Evolutionary conservation across 2,113 vertebrate species (phyloP).

Genomic region (Sclerurus mexicanus): DNA sequence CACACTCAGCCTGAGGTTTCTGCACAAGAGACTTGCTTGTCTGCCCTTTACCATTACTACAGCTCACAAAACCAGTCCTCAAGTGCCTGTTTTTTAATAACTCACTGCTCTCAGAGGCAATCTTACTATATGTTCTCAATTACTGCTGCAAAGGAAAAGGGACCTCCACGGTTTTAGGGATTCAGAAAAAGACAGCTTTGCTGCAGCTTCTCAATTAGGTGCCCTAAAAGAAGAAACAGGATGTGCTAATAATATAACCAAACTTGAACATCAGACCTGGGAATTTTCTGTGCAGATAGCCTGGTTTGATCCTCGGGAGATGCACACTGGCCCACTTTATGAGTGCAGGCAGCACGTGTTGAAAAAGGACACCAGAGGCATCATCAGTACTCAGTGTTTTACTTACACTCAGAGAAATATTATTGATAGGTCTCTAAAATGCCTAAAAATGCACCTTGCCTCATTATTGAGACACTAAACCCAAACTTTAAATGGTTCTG

Average conservation of each 20-base stretch:
- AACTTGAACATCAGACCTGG: neutral
- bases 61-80: neutral
- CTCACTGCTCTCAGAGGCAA: neutral
- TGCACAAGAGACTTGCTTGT: neutral
- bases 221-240: neutral
- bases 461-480: neutral
- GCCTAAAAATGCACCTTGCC: neutral
- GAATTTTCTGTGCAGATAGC: neutral
- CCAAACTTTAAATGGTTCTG: neutral
- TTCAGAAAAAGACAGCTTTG: neutral
- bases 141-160: neutral
- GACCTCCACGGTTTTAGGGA: neutral
- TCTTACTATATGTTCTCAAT: neutral
- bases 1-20: neutral
- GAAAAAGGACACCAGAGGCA: neutral
- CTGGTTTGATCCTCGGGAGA: neutral
- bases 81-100: neutral
- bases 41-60: neutral
- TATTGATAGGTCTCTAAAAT: neutral
- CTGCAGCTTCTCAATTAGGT: neutral
- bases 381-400: neutral
- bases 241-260: neutral
- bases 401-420: neutral
- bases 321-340: neutral
- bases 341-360: accelerated